phyloP scores from a whole-genome alignment of 2,113 vertebrate species.

The Caretta caretta region DNA sequence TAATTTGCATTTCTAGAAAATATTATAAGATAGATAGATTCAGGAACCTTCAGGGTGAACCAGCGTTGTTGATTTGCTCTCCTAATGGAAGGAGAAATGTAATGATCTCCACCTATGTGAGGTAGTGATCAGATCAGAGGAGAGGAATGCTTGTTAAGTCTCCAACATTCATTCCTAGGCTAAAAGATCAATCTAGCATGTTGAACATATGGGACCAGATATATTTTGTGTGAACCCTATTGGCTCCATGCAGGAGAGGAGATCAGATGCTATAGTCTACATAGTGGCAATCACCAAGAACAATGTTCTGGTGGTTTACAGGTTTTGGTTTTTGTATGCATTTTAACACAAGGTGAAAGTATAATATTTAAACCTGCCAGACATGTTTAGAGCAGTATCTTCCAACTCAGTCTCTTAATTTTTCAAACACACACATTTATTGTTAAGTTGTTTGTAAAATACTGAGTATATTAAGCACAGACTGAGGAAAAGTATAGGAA shows the following conservation, averaged over 20 bases:
- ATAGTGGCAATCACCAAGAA: not conserved
- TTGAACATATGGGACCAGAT: not conserved
- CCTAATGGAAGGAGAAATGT: not conserved
- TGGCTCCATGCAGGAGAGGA: not conserved
- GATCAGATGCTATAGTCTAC: not conserved
- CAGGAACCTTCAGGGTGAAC: not conserved
- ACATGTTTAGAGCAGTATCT: not conserved
- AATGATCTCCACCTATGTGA: not conserved
- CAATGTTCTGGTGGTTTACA: not conserved
- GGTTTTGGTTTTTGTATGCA: not conserved
- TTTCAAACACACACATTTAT: not conserved
- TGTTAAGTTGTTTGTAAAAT: not conserved
- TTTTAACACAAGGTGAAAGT: not conserved
- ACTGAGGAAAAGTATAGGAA: not conserved
- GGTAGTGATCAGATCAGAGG: not conserved
- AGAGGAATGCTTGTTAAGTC: not conserved
- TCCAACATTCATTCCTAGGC: not conserved
- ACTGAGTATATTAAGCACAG: not conserved
- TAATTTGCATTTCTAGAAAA: not conserved
- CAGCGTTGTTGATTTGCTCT: not conserved
- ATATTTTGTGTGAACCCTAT: not conserved
- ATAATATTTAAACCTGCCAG: not conserved
- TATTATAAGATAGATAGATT: not conserved
- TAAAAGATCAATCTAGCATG: not conserved
- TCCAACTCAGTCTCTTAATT: not conserved